Evolutionary conservation across 2,888 invertebrate species (phyloP).

Genomic region (Rhogogaster chlorosoma): DNA sequence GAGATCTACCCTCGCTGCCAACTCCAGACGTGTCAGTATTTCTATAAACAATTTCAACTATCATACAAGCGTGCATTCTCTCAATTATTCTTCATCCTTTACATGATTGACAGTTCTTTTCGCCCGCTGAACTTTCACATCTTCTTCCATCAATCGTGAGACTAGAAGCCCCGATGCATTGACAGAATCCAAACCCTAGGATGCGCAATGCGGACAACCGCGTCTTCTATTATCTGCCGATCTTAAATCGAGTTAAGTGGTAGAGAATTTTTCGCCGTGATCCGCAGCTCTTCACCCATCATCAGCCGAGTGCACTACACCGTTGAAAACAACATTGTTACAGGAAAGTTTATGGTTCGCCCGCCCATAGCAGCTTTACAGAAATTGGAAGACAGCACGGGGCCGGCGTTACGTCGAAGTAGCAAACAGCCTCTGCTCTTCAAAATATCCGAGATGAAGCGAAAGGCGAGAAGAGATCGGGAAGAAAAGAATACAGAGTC

Average conservation of each 20-base stretch:
- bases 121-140: neutral
- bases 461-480: neutral
- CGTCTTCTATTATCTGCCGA: neutral
- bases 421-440: neutral
- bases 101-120: neutral
- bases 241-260: neutral
- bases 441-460: constrained; percentile 27
- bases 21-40: neutral
- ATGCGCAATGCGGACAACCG: neutral
- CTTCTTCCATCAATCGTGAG: neutral
- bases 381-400: neutral
- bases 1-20: neutral
- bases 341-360: constrained; percentile 16
- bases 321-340: constrained; percentile 47
- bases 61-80: neutral
- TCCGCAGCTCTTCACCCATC: neutral
- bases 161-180: neutral
- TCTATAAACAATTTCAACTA: constrained; percentile 2
- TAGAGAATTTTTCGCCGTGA: neutral
- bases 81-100: neutral
- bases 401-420: neutral
- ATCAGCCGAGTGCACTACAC: constrained; percentile 36
- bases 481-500: neutral
- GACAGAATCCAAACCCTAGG: neutral
- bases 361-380: neutral